These are phyloP conservation scores for Odontomachus brunneus DNA, from an alignment of 1,140 invertebrate species.

Conservation along the genomic window DNA sequence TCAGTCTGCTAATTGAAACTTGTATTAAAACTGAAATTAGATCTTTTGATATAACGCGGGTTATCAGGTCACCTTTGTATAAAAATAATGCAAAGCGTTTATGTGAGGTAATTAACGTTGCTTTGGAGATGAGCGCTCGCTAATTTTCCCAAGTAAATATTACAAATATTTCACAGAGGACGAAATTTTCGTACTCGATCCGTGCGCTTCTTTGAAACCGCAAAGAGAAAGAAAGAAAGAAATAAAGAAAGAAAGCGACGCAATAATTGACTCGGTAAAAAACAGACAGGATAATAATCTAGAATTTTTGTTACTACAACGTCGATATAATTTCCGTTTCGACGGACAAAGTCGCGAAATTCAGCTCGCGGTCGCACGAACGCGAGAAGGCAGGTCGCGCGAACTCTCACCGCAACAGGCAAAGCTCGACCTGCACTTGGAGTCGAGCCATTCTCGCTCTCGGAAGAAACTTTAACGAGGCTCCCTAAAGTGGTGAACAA, in stretches of 20 bases:
- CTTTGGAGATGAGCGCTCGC: not conserved
- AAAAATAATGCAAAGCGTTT: slow-evolving; percentile 27
- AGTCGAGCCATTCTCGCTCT: slow-evolving; percentile 42
- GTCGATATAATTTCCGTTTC: slow-evolving; percentile 31
- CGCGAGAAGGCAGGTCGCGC: not conserved
- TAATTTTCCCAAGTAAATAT: slow-evolving; percentile 9
- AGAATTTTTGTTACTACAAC: slow-evolving; percentile 18
- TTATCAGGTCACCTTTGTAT: not conserved
- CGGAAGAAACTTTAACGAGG: slow-evolving; percentile 57
- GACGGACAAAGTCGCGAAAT: slow-evolving; percentile 9
- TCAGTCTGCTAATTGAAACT: slow-evolving; percentile 17
- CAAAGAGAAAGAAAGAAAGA: no score
- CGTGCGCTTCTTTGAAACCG: not conserved
- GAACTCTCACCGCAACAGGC: slow-evolving; percentile 37
- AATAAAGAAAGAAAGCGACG: no score
- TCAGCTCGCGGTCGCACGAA: not conserved
- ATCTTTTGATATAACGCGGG: slow-evolving; percentile 28
- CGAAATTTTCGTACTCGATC: not conserved
- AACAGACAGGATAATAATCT: slow-evolving; percentile 22
- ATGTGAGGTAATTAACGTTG: slow-evolving; percentile 4
- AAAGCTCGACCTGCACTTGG: slow-evolving; percentile 5
- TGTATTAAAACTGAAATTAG: slow-evolving; percentile 31
- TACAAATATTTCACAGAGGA: not conserved
- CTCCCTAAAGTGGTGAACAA: slow-evolving; percentile 31
- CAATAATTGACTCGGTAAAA: slow-evolving; percentile 13